phyloP scores from a whole-genome alignment of 2,113 vertebrate species.

The Phylloscopus trochiloides region DNA sequence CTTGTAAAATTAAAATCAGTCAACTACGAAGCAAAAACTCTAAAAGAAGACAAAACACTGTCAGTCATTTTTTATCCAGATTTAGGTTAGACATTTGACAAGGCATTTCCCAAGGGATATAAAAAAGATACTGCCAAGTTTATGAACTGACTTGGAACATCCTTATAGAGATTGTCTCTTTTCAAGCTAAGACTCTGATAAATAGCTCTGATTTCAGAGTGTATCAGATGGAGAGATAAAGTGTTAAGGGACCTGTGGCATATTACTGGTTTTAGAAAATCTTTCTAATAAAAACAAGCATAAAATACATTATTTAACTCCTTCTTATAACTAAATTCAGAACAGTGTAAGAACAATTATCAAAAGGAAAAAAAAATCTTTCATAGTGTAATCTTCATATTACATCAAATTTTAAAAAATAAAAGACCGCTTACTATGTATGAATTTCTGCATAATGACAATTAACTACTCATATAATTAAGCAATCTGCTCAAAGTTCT shows the following conservation, averaged over 20 bases:
- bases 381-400: not conserved
- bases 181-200: not conserved
- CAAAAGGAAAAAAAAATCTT: not conserved
- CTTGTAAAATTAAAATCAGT: not conserved
- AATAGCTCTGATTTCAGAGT: not conserved
- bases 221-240: not conserved
- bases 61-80: not conserved
- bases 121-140: not conserved
- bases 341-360: not conserved
- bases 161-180: not conserved
- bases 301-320: not conserved
- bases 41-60: not conserved
- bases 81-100: not conserved
- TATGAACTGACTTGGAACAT: not conserved
- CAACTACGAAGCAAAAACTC: not conserved
- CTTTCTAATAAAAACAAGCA: not conserved
- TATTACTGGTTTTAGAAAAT: not conserved
- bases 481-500: slow-evolving; percentile 23
- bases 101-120: not conserved
- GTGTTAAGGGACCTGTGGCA: not conserved
- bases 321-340: not conserved
- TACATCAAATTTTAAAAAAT: slow-evolving; percentile 49
- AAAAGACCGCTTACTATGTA: slow-evolving; percentile 43
- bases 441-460: slow-evolving; percentile 2
- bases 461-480: slow-evolving; percentile 60